phyloP scores from a whole-genome alignment of 53 echinoderm and acorn worm species.

The Hippasteria phrygiana region DNA sequence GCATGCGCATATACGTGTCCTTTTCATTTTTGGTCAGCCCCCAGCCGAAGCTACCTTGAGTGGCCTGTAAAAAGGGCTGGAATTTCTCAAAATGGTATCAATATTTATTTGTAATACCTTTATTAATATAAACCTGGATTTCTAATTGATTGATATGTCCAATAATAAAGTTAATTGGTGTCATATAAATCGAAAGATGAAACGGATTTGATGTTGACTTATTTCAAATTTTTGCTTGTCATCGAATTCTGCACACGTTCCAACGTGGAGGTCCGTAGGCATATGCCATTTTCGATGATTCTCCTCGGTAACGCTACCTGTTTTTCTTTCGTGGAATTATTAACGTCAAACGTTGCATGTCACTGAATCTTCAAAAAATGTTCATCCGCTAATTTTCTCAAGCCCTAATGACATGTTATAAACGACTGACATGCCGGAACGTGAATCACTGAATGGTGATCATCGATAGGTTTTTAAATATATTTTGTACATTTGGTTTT shows the following conservation, averaged over 20 bases:
- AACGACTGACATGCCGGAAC: too few species aligned
- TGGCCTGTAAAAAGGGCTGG: slow-evolving; percentile 55
- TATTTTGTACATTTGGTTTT: too few species aligned
- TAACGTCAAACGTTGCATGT: too few species aligned
- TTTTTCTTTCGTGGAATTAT: not conserved
- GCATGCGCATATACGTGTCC: slow-evolving; percentile 44
- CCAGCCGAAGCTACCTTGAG: slow-evolving; percentile 87
- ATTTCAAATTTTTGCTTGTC: slow-evolving; percentile 32
- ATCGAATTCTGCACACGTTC: slow-evolving; percentile 28
- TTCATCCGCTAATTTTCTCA: too few species aligned
- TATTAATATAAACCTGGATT: not conserved
- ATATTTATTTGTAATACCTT: slow-evolving; percentile 20
- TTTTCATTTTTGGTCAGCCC: slow-evolving; percentile 81
- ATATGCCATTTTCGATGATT: not conserved
- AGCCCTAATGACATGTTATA: too few species aligned
- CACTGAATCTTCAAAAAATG: too few species aligned
- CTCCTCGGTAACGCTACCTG: not conserved
- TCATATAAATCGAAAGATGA: slow-evolving; percentile 9
- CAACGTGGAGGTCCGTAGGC: slow-evolving; percentile 4
- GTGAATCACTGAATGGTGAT: too few species aligned
- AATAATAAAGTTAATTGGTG: not conserved
- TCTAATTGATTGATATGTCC: not conserved
- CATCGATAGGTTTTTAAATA: too few species aligned
- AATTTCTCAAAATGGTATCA: slow-evolving; percentile 73
- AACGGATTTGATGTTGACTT: slow-evolving; percentile 21